These are phyloP conservation scores for Fukomys damarensis DNA, from an alignment of 2,113 vertebrate genomes.

Conservation along the genomic window DNA sequence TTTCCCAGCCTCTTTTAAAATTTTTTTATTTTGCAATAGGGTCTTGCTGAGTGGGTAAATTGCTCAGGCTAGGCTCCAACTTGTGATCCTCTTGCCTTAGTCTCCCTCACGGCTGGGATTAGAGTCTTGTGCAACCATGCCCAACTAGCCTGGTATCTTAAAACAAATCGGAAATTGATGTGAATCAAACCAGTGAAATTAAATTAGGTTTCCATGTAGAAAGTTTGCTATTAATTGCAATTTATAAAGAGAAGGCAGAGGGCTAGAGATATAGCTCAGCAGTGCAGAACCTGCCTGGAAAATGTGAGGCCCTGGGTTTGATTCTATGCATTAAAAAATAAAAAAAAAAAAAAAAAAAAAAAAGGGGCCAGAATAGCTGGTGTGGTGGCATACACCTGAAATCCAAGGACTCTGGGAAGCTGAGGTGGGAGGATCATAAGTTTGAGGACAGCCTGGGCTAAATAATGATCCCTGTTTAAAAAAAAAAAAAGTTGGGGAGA, in stretches of 20 bases:
- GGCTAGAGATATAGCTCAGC: neutral
- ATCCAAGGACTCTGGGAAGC: neutral
- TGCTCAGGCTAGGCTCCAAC: neutral
- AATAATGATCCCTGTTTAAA: neutral
- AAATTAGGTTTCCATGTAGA: constrained; percentile 23
- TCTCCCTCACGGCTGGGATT: no score
- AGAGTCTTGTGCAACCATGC: no score
- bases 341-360: no score
- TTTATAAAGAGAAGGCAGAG: constrained; percentile 41
- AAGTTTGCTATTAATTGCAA: neutral
- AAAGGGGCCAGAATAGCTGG: no score
- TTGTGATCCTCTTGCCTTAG: no score
- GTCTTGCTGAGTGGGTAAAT: neutral
- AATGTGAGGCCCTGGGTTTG: no score
- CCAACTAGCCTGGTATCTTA: neutral
- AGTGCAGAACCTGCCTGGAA: no score
- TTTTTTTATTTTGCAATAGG: neutral
- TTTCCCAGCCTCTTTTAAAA: neutral
- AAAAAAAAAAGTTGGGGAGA: neutral
- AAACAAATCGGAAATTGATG: constrained; percentile 16
- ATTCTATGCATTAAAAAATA: no score
- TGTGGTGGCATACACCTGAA: neutral
- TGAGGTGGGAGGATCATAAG: neutral
- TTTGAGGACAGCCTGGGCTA: neutral
- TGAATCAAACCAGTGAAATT: neutral